A percentile compares a stretch with the other conserved stretches of the same genome.
Conservation (phyloP, 2,113 vertebrate genomes). For the Cinclus mexicanus region DNA sequence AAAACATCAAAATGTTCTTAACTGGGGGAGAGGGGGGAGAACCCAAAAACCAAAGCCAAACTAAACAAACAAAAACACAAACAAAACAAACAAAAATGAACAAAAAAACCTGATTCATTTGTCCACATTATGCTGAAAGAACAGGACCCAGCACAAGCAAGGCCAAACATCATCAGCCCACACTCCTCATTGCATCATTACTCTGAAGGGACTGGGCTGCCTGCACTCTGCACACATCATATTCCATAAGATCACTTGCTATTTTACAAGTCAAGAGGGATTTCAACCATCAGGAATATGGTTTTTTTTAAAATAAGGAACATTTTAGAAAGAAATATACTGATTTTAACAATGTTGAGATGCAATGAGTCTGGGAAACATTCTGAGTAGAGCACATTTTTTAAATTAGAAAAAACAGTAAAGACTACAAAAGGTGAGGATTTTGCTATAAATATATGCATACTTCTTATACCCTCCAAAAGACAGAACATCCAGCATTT, state of each 20-base stretch:
- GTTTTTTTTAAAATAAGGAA: neutral
- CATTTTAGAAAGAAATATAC: neutral
- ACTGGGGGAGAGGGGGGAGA: no score
- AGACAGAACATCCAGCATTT: neutral
- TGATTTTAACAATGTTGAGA: neutral
- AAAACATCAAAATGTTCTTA: neutral
- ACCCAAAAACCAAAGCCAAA: neutral
- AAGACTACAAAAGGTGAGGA: neutral
- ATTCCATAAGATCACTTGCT: neutral
- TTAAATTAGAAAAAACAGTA: neutral
- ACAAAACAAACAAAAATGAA: neutral
- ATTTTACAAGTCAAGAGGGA: neutral
- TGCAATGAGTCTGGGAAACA: neutral
- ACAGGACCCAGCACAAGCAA: neutral
- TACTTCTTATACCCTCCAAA: neutral
- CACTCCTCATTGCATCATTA: neutral
- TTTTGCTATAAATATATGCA: neutral
- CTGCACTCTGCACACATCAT: neutral
- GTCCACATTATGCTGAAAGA: neutral
- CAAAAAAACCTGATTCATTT: neutral
- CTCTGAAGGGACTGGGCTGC: neutral
- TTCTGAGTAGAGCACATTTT: neutral
- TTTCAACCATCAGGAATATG: neutral
- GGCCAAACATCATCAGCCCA: neutral
- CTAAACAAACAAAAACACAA: neutral